Evolutionary conservation across 2,113 vertebrate genomes (phyloP).

Genomic region (Cyanoderma ruficeps): DNA sequence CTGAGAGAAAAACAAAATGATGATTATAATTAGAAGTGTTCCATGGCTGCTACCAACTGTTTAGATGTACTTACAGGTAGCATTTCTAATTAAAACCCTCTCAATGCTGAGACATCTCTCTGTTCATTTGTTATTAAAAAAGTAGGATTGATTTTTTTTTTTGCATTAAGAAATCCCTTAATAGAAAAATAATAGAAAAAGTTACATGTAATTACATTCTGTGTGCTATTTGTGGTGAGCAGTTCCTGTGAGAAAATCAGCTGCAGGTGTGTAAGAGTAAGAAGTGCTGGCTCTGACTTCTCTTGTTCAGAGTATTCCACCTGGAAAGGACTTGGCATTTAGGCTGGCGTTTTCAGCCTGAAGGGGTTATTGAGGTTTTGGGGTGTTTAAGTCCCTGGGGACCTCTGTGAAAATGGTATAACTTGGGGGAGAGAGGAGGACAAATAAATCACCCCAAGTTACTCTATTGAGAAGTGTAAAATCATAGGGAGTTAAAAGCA

Average conservation of each 20-base stretch:
- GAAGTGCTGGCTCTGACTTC: background rate
- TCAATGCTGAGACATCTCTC: slow-evolving; percentile 52
- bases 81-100: slow-evolving; percentile 71
- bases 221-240: slow-evolving; percentile 26
- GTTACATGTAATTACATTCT: slow-evolving; percentile 57
- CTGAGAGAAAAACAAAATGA: slow-evolving; percentile 71
- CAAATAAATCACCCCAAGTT: background rate
- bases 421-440: background rate
- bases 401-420: background rate
- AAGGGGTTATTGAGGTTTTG: background rate
- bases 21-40: slow-evolving; percentile 71
- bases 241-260: slow-evolving; percentile 38
- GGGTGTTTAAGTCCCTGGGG: background rate
- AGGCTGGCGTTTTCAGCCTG: background rate
- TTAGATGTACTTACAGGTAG: slow-evolving; percentile 71
- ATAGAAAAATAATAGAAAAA: slow-evolving; percentile 65
- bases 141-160: background rate
- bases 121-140: slow-evolving; percentile 49
- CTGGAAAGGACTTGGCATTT: background rate
- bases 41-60: slow-evolving; percentile 62
- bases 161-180: slow-evolving; percentile 49
- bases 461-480: background rate
- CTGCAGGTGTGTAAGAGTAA: slow-evolving; percentile 34
- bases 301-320: background rate
- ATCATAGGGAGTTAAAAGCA: background rate